Evolutionary conservation across 2,113 vertebrate species (phyloP), one percentile per base, ranked within the genome.

Genomic region (Scopus umbretta): DNA sequence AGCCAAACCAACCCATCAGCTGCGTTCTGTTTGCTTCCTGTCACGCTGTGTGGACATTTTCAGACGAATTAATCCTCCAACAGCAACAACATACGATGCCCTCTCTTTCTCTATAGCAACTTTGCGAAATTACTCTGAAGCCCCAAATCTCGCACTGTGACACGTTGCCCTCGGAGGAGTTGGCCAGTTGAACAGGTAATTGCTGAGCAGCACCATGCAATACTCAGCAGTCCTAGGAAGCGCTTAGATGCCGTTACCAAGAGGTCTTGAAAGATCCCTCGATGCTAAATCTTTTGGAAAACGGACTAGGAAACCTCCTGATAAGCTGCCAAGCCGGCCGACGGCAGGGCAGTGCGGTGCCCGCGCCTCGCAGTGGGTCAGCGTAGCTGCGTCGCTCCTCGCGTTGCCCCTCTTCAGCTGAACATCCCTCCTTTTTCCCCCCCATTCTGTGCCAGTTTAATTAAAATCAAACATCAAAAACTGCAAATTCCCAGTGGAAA

Each of bases 161-260:
- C 16, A 1, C 11, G 0, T 45, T 8, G 1, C 45, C 15, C 40
- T 7, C 0, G 2, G 15, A 36, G 42, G 13, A 36, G 42, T 6
- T 2, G 0, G 27, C 23, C 40, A 4, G 20, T 3, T 20, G 7
- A 17, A 10, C 29, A 66, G 50, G 18, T 61, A 40, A 8, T 1
- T 6, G 43, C 36, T 7, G 56, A 56, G 34, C 53, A 32, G 23
- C 47, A 4, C 59, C 3, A 0, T 10, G 61, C 7, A 4, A 2
- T 9, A 4, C 9, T 26, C 56, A n/a, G 20, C 34, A 15, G 32
- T 5, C 1, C 38, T 7, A 1, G 0, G 22, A 19, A 42, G 53
- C n/a, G 18, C 1, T 9, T 14, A 3, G 42, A n/a, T 4, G 42
- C 29, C 2, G 0, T 14, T 50, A 34, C 20, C 0, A 1, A 71